These are phyloP conservation scores for Leptopilina clavipes DNA, from an alignment of 1,140 invertebrate genomes.

Conservation along the genomic window DNA sequence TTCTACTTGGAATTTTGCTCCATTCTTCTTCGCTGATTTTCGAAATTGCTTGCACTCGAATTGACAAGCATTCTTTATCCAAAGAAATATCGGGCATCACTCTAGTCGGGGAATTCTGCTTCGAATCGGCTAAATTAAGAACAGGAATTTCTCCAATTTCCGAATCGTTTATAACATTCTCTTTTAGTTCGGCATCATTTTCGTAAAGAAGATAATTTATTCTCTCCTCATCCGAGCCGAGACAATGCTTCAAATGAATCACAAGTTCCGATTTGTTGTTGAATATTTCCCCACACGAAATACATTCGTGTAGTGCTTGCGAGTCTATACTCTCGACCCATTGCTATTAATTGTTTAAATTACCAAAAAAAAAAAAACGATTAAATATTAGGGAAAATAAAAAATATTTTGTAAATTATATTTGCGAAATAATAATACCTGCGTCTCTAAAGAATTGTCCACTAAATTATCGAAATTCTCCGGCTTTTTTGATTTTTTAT, in stretches of 20 bases:
- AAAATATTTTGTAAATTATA: too few species aligned
- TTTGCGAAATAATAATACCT: not conserved
- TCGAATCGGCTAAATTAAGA: not conserved
- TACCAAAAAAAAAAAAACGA: not conserved
- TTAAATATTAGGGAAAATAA: too few species aligned
- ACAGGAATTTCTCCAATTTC: not conserved
- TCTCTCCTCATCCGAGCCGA: not conserved
- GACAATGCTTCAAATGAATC: not conserved
- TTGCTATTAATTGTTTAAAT: not conserved
- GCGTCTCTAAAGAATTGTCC: not conserved
- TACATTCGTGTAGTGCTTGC: not conserved
- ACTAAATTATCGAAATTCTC: not conserved
- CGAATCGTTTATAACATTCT: not conserved
- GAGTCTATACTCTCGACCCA: not conserved
- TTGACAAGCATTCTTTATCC: not conserved
- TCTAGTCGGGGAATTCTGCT: not conserved
- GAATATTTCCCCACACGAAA: not conserved
- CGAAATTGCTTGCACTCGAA: not conserved
- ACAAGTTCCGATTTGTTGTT: not conserved
- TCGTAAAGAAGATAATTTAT: not conserved
- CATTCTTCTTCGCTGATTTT: slow-evolving; percentile 32
- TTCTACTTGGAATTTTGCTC: not conserved
- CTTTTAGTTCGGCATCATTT: not conserved
- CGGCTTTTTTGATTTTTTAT: slow-evolving; percentile 64
- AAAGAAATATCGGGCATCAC: not conserved